These are phyloP conservation scores for Megastigmus dorsalis DNA, from an alignment of 2,888 invertebrate genomes.

Conservation along the genomic window DNA sequence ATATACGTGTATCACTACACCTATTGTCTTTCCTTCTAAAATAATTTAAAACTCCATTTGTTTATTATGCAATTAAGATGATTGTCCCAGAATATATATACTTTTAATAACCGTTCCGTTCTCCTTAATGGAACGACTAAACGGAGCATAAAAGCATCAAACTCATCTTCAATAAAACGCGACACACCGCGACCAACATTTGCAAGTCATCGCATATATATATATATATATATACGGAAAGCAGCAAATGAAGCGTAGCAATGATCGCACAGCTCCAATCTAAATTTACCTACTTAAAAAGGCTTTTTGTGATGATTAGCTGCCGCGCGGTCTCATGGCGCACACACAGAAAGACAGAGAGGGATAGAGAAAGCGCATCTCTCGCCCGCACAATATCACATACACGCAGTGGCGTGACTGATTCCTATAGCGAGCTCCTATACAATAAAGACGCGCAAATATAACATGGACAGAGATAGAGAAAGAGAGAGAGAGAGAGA, in stretches of 20 bases:
- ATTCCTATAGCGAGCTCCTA: too few relatives aligned
- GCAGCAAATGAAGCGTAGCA: neutral
- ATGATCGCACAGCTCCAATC: neutral
- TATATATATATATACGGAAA: too few relatives aligned
- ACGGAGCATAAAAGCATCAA: too few relatives aligned
- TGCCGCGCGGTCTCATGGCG: neutral
- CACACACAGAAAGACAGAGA: neutral
- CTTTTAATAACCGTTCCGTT: too few relatives aligned
- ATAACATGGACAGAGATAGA: too few relatives aligned
- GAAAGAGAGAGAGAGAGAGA: too few relatives aligned
- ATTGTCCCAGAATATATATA: too few relatives aligned
- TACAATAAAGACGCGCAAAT: constrained; percentile 43
- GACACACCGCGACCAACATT: neutral
- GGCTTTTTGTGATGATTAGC: constrained; percentile 23
- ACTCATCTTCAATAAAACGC: neutral
- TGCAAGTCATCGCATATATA: constrained; percentile 32
- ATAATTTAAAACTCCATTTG: too few relatives aligned
- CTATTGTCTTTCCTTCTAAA: too few relatives aligned
- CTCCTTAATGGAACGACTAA: too few relatives aligned
- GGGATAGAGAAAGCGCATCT: neutral
- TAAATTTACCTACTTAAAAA: constrained; percentile 12
- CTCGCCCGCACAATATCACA: constrained; percentile 39
- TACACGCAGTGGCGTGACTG: constrained; percentile 41
- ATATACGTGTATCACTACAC: too few relatives aligned
- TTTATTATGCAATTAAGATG: too few relatives aligned